These are phyloP conservation scores for Timema podura DNA, from an alignment of 2,888 invertebrate species.

Conservation along the genomic window DNA sequence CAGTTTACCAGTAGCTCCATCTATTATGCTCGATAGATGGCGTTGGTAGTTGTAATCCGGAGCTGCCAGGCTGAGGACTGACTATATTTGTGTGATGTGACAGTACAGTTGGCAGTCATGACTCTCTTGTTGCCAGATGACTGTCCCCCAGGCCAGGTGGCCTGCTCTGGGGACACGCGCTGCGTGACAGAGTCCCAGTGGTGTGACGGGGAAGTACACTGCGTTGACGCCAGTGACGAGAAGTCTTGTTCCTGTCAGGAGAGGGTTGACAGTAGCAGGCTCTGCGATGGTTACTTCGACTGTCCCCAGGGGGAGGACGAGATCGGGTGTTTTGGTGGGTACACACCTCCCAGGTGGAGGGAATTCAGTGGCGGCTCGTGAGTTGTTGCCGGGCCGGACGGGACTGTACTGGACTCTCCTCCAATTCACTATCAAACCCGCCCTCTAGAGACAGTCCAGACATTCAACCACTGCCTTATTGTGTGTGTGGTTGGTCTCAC, in stretches of 20 bases:
- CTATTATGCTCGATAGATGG: background rate
- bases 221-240: slow-evolving; percentile 76
- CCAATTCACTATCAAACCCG: no score
- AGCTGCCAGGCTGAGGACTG: no score
- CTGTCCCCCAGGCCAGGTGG: slow-evolving; percentile 15
- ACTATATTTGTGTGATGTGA: no score
- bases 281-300: slow-evolving; percentile 79
- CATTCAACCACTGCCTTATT: background rate
- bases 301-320: slow-evolving; percentile 81
- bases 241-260: slow-evolving; percentile 65
- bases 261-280: slow-evolving; percentile 59
- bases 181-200: slow-evolving; percentile 16
- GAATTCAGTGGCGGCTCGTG: no score
- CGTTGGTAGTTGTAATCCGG: no score
- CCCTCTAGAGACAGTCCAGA: background rate
- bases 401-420: background rate
- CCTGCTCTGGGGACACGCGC: slow-evolving; percentile 17
- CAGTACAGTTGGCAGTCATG: background rate
- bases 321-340: slow-evolving; percentile 68
- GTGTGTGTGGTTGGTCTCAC: no score
- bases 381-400: no score
- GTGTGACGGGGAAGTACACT: slow-evolving; percentile 72
- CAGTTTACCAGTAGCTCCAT: background rate
- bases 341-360: background rate
- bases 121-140: slow-evolving; percentile 1